Evolutionary conservation across 2,888 invertebrate genomes (phyloP).

Genomic region (Drosophila falleni): DNA sequence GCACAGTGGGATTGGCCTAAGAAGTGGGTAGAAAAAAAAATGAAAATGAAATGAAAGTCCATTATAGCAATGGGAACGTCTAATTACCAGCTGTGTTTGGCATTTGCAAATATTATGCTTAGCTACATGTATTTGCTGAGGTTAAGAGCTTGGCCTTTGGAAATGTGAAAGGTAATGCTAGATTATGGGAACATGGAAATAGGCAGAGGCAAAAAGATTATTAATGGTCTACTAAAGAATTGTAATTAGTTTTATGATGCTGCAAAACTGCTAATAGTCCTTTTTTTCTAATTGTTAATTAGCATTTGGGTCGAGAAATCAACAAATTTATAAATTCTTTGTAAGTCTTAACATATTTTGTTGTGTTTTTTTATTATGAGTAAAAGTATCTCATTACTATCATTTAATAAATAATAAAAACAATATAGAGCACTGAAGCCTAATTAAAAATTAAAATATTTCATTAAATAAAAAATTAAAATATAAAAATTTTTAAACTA

Average conservation of each 20-base stretch:
- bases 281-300: conserved; percentile 28
- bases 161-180: conserved; percentile 49
- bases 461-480: too few species aligned
- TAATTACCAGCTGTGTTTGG: conserved; percentile 52
- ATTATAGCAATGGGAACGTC: conserved; percentile 43
- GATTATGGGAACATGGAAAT: conserved; percentile 20
- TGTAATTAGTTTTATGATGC: conserved; percentile 42
- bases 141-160: conserved; percentile 22
- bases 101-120: conserved; percentile 36
- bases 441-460: too few species aligned
- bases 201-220: conserved; percentile 26
- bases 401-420: too few species aligned
- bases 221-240: conserved; percentile 32
- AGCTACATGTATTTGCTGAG: conserved; percentile 24
- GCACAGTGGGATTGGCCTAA: conserved; percentile 49
- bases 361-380: too few species aligned
- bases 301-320: background rate
- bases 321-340: background rate
- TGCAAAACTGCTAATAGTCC: conserved; percentile 14
- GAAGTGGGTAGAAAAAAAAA: background rate
- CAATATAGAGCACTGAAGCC: too few species aligned
- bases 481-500: too few species aligned
- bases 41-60: conserved; percentile 23
- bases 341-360: too few species aligned
- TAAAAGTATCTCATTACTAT: too few species aligned